Evolutionary conservation across 1,140 invertebrate genomes (phyloP), one percentile per base, ranked within the genome.

Genomic region (Brachystomella parvula): DNA sequence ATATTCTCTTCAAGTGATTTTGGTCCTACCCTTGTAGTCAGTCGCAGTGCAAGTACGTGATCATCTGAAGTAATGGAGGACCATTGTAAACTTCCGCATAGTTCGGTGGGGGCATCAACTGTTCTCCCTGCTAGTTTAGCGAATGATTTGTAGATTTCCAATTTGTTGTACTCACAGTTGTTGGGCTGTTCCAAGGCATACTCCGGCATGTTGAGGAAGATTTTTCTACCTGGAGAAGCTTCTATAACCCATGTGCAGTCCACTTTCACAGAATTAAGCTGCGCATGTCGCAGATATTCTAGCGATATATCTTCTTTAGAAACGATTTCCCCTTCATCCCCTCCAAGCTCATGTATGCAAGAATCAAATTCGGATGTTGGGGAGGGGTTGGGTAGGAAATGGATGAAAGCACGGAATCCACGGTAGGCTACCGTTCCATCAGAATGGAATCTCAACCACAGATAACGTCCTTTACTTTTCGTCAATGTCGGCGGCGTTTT

Each of bases 381-480:
- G 30, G 32, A 24, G 30, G 44, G 59, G 3, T 57, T 63, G 64
- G 32, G 26, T 44, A 87, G 77, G 76, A 82, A 86, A 59, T 79
- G 81, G 76, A 87, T 90, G 1, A 92, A 84, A 1, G 89, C 90
- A 69, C 83, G 84, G 77, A 95, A 94, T 1, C 92, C 92, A 21
- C 78, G 79, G 74, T 88, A 89, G 76, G 92, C 86, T 68, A 94
- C 89, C 72, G 85, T 88, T 64, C 89, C 87, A 74, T 95, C 91
- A 1, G 89, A 90, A 62, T 84, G 83, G 78, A 95, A 95, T 56
- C 85, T 82, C 17, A 94, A 79, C 90, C 90, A 94, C 29, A 95
- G 82, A 75, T 86, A 85, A 19, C 88, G 81, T 49, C 86, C 85
- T 47, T 85, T 83, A 2, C 89, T 91, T 30, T 83, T 84, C 67